These are phyloP conservation scores for Coracias cyanogaster DNA, from an alignment of 2,797 vertebrate genomes.

Conservation along the genomic window DNA sequence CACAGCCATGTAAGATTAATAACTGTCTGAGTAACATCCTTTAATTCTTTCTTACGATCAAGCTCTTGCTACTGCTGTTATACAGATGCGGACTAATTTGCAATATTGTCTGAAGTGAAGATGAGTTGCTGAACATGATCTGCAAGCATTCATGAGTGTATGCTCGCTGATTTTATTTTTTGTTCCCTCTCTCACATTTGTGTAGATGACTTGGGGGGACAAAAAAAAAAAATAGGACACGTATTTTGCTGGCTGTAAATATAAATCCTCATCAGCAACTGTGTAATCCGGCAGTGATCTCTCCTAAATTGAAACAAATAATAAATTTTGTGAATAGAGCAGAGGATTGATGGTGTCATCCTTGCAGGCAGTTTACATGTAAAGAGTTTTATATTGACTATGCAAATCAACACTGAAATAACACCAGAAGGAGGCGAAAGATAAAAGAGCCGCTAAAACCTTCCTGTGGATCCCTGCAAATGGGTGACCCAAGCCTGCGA, in stretches of 20 bases:
- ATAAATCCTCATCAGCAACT: constrained; percentile 59
- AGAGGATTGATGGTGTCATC: constrained; percentile 57
- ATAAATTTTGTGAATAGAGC: constrained; percentile 40
- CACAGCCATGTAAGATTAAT: not conserved
- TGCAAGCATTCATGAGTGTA: not conserved
- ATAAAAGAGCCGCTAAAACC: constrained; percentile 38
- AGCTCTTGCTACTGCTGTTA: not conserved
- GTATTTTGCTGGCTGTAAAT: constrained; percentile 46
- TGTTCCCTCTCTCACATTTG: not conserved
- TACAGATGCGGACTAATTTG: constrained; percentile 54
- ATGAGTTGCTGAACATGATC: not conserved
- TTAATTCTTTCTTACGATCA: constrained; percentile 13
- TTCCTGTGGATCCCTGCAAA: not conserved
- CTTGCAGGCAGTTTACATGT: constrained; percentile 48
- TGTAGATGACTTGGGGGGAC: not conserved
- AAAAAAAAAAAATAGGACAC: not conserved
- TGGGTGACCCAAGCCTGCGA: not conserved
- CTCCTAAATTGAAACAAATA: constrained; percentile 52
- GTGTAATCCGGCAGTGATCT: constrained; percentile 43
- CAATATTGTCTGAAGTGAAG: constrained; percentile 37
- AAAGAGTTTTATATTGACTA: constrained; percentile 43
- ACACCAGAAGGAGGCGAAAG: constrained; percentile 48
- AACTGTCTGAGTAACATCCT: not conserved
- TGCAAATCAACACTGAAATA: constrained; percentile 42
- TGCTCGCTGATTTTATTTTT: not conserved